These are phyloP conservation scores for Delichon dasypus DNA, from an alignment of 2,797 vertebrate genomes.

Conservation along the genomic window DNA sequence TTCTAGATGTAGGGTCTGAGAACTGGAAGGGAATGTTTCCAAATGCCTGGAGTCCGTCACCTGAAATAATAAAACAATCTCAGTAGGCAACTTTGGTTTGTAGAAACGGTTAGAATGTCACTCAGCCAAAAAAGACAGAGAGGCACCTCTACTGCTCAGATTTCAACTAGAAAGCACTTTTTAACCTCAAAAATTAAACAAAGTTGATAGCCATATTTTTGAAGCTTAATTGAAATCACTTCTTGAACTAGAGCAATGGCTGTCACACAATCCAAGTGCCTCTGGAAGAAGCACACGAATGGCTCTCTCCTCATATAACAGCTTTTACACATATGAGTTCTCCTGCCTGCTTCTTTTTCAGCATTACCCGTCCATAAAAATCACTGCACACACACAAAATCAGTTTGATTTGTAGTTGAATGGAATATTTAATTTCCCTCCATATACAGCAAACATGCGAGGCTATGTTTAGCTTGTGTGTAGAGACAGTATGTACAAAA, in stretches of 20 bases:
- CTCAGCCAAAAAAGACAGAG: neutral
- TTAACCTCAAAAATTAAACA: neutral
- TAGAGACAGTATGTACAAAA: neutral
- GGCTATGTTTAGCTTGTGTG: neutral
- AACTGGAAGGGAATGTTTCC: neutral
- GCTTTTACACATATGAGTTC: neutral
- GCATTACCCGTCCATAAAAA: neutral
- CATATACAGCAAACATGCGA: neutral
- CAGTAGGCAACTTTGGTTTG: neutral
- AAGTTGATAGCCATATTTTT: neutral
- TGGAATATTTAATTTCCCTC: neutral
- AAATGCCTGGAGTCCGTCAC: neutral
- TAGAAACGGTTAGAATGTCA: neutral
- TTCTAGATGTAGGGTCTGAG: neutral
- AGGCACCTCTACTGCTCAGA: neutral
- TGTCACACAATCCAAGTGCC: neutral
- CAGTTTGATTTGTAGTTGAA: neutral
- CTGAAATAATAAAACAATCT: neutral
- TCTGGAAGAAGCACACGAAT: neutral
- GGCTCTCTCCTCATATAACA: neutral
- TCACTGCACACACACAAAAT: neutral
- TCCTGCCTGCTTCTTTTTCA: neutral
- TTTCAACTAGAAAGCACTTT: neutral
- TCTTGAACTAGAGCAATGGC: neutral
- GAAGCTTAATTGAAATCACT: neutral